Percentiles rank a stretch among this genome's conserved stretches.
These are phyloP conservation scores for Pantherophis vulpinus DNA, from an alignment of 2,797 vertebrate genomes.

Conservation along the genomic window DNA sequence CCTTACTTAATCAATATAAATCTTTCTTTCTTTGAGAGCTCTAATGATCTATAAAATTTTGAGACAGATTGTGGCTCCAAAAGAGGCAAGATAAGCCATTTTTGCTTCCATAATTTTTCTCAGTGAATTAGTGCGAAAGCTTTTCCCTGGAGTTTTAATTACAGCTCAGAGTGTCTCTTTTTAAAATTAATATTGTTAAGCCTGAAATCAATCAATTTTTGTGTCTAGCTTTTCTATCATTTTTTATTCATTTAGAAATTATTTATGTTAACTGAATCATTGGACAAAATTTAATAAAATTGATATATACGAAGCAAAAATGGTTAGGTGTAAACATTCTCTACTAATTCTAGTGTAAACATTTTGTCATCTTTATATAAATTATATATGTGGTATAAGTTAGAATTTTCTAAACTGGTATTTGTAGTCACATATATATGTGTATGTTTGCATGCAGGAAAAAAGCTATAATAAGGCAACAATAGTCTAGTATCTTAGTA, in stretches of 20 bases:
- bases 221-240: slow-evolving; percentile 72
- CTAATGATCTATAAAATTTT: slow-evolving; percentile 67
- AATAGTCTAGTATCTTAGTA: slow-evolving; percentile 43
- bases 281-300: neutral
- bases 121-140: slow-evolving; percentile 72
- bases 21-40: slow-evolving; percentile 65
- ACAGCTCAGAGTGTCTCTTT: slow-evolving; percentile 74
- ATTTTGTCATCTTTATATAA: neutral
- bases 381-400: neutral
- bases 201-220: slow-evolving; percentile 76
- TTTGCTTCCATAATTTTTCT: slow-evolving; percentile 73
- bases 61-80: slow-evolving; percentile 63
- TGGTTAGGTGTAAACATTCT: neutral
- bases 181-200: slow-evolving; percentile 73
- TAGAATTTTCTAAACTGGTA: slow-evolving; percentile 30
- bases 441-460: slow-evolving; percentile 6
- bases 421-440: neutral
- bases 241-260: slow-evolving; percentile 72
- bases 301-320: neutral
- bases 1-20: slow-evolving; percentile 68
- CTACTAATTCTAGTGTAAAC: neutral
- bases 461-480: slow-evolving; percentile 8
- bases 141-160: slow-evolving; percentile 73
- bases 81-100: slow-evolving; percentile 73
- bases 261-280: slow-evolving; percentile 37